Evolutionary conservation across 2,888 invertebrate species (phyloP).

Genomic region (Schizaphis graminum): DNA sequence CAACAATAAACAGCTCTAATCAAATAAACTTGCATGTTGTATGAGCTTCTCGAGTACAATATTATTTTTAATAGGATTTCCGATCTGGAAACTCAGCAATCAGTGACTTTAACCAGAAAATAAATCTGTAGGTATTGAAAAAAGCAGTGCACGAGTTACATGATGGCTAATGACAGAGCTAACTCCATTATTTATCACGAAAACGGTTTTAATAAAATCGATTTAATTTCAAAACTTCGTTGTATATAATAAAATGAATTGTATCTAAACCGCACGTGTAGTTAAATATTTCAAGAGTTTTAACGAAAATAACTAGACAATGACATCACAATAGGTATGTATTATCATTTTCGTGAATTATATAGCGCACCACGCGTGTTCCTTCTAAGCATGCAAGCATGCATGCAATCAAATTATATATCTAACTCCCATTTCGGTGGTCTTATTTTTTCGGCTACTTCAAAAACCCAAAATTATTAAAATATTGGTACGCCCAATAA

Average conservation of each 20-base stretch:
- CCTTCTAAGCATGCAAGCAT: constrained; percentile 6
- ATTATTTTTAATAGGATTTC: no score
- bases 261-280: not conserved
- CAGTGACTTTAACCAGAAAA: no score
- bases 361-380: not conserved
- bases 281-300: constrained; percentile 40
- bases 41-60: no score
- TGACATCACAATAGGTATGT: not conserved
- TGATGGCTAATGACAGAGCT: no score
- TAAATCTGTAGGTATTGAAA: no score
- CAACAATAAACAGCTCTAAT: no score
- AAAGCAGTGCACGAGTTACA: no score
- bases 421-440: constrained; percentile 20
- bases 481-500: constrained; percentile 23
- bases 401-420: constrained; percentile 48
- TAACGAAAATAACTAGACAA: constrained; percentile 27
- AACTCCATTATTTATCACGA: not conserved
- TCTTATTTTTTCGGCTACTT: not conserved
- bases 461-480: constrained; percentile 52
- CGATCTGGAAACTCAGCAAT: no score
- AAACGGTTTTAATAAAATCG: not conserved
- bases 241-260: not conserved
- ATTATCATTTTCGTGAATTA: constrained; percentile 54
- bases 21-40: no score
- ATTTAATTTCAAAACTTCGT: not conserved